phyloP scores from a whole-genome alignment of 2,113 vertebrate species.

The Bostrychus sinensis region DNA sequence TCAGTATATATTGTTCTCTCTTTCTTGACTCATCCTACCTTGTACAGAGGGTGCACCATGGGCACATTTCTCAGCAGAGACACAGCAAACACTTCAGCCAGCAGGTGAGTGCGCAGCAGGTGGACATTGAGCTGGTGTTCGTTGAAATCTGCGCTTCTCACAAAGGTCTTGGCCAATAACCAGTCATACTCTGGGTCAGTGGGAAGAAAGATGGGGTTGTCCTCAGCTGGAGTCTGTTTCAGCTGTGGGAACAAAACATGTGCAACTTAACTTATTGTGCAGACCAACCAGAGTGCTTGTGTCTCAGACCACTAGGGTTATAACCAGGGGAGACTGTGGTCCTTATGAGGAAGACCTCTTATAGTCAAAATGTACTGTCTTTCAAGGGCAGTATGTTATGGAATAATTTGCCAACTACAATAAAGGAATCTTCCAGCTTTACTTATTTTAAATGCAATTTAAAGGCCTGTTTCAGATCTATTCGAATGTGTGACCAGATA shows the following conservation, averaged over 20 bases:
- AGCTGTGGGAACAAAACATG: constrained; percentile 34
- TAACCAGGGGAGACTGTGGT: too few relatives aligned
- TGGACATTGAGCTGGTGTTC: constrained; percentile 76
- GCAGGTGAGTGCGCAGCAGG: constrained; percentile 79
- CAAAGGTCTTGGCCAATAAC: constrained; percentile 80
- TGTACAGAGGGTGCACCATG: constrained; percentile 80
- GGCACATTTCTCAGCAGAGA: constrained; percentile 78
- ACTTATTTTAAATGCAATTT: too few relatives aligned
- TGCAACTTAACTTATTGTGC: not conserved
- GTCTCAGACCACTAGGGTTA: too few relatives aligned
- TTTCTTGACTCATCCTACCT: constrained; percentile 57
- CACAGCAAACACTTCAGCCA: constrained; percentile 79
- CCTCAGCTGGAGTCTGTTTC: constrained; percentile 56
- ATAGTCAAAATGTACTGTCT: too few relatives aligned
- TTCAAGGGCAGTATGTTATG: too few relatives aligned
- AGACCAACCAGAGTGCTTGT: too few relatives aligned
- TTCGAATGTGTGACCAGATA: too few relatives aligned
- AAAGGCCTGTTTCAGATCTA: too few relatives aligned
- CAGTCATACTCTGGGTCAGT: constrained; percentile 76
- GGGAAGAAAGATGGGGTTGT: constrained; percentile 78
- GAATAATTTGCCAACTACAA: too few relatives aligned
- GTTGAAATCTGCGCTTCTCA: constrained; percentile 76
- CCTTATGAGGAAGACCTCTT: too few relatives aligned
- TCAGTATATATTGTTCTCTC: not conserved
- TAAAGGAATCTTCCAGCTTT: too few relatives aligned